A percentile compares a stretch with the other conserved stretches of the same genome.
Conservation (phyloP, 2,113 vertebrate species). For the Sterrhoptilus dennistouni region DNA sequence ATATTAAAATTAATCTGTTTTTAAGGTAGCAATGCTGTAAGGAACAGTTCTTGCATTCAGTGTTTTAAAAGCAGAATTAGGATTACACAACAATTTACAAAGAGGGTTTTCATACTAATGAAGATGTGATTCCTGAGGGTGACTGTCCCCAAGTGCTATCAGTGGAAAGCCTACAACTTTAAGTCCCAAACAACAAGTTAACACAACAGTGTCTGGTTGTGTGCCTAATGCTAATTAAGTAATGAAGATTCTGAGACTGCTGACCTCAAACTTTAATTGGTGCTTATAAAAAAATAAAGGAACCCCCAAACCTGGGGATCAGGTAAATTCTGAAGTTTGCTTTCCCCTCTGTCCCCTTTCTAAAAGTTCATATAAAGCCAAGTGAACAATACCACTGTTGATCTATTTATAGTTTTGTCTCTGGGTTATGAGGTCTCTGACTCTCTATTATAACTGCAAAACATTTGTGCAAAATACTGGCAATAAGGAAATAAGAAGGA, state of each 20-base stretch:
- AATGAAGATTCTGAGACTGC: background rate
- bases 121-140: background rate
- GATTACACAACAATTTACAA: background rate
- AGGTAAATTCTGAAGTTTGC: background rate
- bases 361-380: background rate
- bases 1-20: conserved; percentile 30
- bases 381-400: background rate
- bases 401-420: background rate
- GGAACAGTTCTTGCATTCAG: background rate
- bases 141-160: background rate
- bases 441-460: background rate
- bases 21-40: background rate
- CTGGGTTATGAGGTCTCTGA: background rate
- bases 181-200: background rate
- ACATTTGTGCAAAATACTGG: background rate
- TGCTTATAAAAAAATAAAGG: background rate
- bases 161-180: background rate
- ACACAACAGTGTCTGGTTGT: background rate
- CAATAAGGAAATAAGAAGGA: background rate
- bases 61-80: background rate
- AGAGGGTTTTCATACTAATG: background rate
- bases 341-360: background rate
- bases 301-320: background rate
- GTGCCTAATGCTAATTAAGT: background rate
- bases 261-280: background rate